Base-by-base conservation (phyloP, 92 coral and sea anemone genomes). In the Siderastrea radians region DNA sequence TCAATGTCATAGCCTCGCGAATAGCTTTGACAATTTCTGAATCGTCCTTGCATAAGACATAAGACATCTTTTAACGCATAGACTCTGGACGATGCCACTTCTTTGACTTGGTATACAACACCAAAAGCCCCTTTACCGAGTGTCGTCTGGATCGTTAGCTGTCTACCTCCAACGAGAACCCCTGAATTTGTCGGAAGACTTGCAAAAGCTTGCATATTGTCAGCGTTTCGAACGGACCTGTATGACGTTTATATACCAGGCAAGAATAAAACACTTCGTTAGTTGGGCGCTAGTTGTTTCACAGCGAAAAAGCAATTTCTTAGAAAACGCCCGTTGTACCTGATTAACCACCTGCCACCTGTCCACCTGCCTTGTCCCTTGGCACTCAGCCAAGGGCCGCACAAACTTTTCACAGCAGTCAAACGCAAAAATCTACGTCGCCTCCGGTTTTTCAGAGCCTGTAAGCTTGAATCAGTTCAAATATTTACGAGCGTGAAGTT, bases 51-150 rank as follows among this genome's bases (percentile, higher is more conserved):
- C 93, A 92, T 19, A 54, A 60, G n/a, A n/a, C n/a, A n/a, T n/a
- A n/a, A n/a, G 48, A 94, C 90, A n/a, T 69, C 86, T 88, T 96
- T 94, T 85, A 96, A 86, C 14, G 97, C 91, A 45, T 90, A 94
- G 9, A 50, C 38, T 1, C 68, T 79, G 51, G 66, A 73, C 16
- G 72, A 68, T 81, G 67, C 86, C 4, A 63, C 74, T 0, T 84
- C 88, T 64, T 13, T 60, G 2, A 80, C 97, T 70, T 84, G 79
- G 82, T 87, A 96, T 11, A 94, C 98, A 43, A 68, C 90, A 1
- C 97, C 97, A 74, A 96, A 94, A 2, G 96, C 94, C n/a, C 97
- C 97, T 44, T 60, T 60, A 19, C 97, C 98, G n/a, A 92, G 93
- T 43, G 44, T 83, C 53, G 84, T 61, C 46, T 62, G 79, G 72